Evolutionary conservation across 2,797 vertebrate species (phyloP).

Genomic region (Ispidina picta): DNA sequence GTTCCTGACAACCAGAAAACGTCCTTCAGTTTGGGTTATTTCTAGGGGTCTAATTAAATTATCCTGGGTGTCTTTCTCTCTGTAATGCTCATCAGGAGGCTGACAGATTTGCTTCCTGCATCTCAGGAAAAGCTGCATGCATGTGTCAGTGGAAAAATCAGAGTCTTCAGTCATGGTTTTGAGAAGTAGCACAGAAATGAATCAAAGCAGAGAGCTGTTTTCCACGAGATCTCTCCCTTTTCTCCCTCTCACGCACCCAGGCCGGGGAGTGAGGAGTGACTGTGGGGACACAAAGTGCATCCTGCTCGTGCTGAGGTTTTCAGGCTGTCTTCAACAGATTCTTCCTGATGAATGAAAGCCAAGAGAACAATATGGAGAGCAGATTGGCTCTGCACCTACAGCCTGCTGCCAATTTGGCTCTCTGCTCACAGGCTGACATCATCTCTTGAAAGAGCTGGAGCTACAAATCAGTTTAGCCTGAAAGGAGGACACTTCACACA

Average conservation of each 20-base stretch:
- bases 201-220: not conserved
- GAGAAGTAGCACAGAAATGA: slow-evolving; percentile 12
- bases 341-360: slow-evolving; percentile 34
- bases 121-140: slow-evolving; percentile 41
- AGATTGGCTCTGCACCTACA: slow-evolving; percentile 35
- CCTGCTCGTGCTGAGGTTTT: slow-evolving; percentile 14
- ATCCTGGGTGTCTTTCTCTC: slow-evolving; percentile 31
- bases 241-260: not conserved
- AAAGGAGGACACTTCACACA: not conserved
- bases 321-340: slow-evolving; percentile 29
- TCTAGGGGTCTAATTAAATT: slow-evolving; percentile 63
- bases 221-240: not conserved
- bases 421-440: not conserved
- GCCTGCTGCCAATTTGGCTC: slow-evolving; percentile 32
- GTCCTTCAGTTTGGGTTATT: slow-evolving; percentile 49
- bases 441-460: slow-evolving; percentile 26
- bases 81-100: slow-evolving; percentile 18
- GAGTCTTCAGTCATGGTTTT: slow-evolving; percentile 33
- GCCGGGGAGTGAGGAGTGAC: not conserved
- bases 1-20: slow-evolving; percentile 58
- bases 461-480: not conserved
- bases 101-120: slow-evolving; percentile 39
- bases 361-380: slow-evolving; percentile 58
- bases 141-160: slow-evolving; percentile 40
- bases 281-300: not conserved